Evolutionary conservation across 1,140 invertebrate genomes (phyloP).

Genomic region (Fopius arisanus): DNA sequence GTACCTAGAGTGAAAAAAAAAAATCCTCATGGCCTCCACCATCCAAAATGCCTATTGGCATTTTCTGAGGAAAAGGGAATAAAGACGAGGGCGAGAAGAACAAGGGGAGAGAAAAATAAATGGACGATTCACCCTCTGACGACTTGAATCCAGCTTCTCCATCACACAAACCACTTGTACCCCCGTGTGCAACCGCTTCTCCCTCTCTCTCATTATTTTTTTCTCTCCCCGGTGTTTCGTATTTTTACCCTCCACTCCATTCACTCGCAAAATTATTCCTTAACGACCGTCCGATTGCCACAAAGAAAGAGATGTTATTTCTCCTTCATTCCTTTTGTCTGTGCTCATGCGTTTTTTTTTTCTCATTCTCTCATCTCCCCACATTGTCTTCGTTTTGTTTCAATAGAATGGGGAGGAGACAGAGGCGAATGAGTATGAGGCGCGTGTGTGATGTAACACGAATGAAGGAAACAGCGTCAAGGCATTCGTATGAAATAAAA

Average conservation of each 20-base stretch:
- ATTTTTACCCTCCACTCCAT: background rate
- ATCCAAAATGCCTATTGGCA: conserved; percentile 4
- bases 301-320: background rate
- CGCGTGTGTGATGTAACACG: background rate
- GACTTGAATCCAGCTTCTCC: conserved; percentile 7
- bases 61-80: background rate
- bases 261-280: conserved; percentile 5
- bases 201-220: background rate
- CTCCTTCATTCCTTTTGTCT: background rate
- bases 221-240: background rate
- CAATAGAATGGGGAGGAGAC: background rate
- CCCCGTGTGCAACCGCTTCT: background rate
- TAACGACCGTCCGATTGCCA: background rate
- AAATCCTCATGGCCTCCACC: conserved; percentile 6
- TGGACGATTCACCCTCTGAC: conserved; percentile 1
- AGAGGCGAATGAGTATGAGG: background rate
- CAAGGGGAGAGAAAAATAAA: background rate
- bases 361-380: background rate
- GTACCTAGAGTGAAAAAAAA: background rate
- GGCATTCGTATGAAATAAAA: background rate
- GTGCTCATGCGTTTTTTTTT: background rate
- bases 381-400: background rate
- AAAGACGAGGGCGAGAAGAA: background rate
- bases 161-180: conserved; percentile 1
- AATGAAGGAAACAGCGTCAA: background rate